Evolutionary conservation across 2,888 invertebrate species (phyloP).

Genomic region (Phortica okadai): DNA sequence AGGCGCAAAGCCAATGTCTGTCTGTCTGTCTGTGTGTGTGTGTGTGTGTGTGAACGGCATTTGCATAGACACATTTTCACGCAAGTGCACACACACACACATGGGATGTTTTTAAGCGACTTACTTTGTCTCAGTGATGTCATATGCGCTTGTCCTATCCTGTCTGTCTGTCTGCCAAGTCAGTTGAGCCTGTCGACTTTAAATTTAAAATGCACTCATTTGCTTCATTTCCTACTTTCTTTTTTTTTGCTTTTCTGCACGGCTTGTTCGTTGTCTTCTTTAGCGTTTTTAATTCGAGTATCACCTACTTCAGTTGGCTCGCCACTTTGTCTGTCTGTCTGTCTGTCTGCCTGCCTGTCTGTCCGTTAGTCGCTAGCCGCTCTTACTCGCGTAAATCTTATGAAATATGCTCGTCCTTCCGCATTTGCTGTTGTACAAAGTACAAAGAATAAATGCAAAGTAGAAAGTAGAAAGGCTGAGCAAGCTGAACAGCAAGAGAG

Average conservation of each 20-base stretch:
- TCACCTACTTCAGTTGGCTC: slow-evolving; percentile 10
- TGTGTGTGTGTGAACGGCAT: slow-evolving; percentile 9
- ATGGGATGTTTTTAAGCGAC: slow-evolving; percentile 18
- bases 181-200: slow-evolving; percentile 13
- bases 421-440: slow-evolving; percentile 7
- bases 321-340: not conserved
- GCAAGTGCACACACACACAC: not conserved
- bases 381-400: slow-evolving; percentile 12
- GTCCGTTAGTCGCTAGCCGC: not conserved
- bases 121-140: not conserved
- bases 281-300: slow-evolving; percentile 26
- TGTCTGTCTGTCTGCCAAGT: not conserved
- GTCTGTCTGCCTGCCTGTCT: not conserved
- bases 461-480: not conserved
- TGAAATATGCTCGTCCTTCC: slow-evolving; percentile 21
- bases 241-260: not conserved
- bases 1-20: not conserved
- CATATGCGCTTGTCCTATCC: not conserved
- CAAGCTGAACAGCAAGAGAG: not conserved
- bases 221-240: slow-evolving; percentile 16
- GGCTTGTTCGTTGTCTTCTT: not conserved
- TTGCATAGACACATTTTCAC: slow-evolving; percentile 15
- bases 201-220: slow-evolving; percentile 29
- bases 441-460: slow-evolving; percentile 3
- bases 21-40: slow-evolving; percentile 1